Evolutionary conservation across 35 echinoderm and acorn worm species (phyloP), one percentile per base, ranked within the genome.

Genomic region (Apostichopus californicus): DNA sequence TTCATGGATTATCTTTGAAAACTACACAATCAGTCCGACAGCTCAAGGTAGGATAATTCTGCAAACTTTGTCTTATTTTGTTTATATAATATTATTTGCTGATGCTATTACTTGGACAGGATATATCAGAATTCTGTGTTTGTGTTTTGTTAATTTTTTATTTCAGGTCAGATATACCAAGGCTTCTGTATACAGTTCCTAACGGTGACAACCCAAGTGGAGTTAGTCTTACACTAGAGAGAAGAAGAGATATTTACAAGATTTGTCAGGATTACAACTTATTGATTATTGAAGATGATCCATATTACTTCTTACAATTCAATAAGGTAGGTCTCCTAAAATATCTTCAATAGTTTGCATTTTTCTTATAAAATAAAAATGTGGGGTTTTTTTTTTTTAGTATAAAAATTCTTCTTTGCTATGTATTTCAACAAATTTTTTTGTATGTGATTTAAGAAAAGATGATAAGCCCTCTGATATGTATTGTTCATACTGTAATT

Each of bases 271-370:
- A 97, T 26, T 97, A 97, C 55, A 83, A 97, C 63, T 28, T 97
- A 22, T 14, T 97, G 9, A 97, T 97, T n/a, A 61, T 97, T 13
- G 96, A 97, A 93, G 96, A 97, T 91, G 96, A 97, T 82, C 93
- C 96, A 14, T 98, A 98, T 57, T 98, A 98, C 65, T 98, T 93
- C 81, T 81, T 98, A 53, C 96, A 98, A 63, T 95, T 96, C 71
- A 73, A 79, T 8, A 92, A 96, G 89, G 95, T 96, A 86, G 73
- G 56, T 17, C 5, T 22, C 5, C 15, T 1, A 71, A 8, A 12
- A 21, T 73, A 73, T 61, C 58, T 61, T 46, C 34, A 46, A 46
- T 46, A 46, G 34, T 46, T 46, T 46, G 3, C 26, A 46, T 46
- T 46, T 46, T 46, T 46, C 0, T 3, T 46, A 46, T 46, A 46